phyloP scores from a whole-genome alignment of 2,797 vertebrate genomes.

The Anomalospiza imberbis region DNA sequence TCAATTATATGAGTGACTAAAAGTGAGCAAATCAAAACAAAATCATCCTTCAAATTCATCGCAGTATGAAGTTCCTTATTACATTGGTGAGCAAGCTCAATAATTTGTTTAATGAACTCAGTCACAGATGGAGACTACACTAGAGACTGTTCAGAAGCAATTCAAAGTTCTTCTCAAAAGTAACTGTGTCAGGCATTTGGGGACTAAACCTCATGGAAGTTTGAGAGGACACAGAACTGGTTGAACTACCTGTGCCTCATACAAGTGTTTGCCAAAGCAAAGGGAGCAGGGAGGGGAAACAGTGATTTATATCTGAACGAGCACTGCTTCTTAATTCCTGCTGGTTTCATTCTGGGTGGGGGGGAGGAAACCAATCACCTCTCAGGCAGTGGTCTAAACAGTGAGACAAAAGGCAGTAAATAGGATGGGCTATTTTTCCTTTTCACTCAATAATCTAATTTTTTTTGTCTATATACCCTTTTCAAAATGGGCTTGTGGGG shows the following conservation, averaged over 20 bases:
- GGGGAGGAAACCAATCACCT: not conserved
- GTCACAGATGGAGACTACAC: constrained; percentile 1
- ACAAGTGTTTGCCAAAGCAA: not conserved
- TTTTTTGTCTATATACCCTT: not conserved
- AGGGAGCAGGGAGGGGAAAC: not conserved
- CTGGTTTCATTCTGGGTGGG: not conserved
- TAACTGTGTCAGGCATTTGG: not conserved
- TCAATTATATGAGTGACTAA: not conserved
- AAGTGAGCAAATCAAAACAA: not conserved
- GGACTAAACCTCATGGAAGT: not conserved
- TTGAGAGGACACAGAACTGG: not conserved
- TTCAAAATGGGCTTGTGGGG: not conserved
- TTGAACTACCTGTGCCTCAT: not conserved
- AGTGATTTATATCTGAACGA: not conserved
- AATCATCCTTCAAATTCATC: not conserved
- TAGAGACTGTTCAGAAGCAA: not conserved
- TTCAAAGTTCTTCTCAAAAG: not conserved
- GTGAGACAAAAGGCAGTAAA: not conserved
- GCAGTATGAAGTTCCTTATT: not conserved
- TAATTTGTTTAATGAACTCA: constrained; percentile 14
- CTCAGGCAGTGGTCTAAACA: not conserved
- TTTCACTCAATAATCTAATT: not conserved
- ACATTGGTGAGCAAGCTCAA: not conserved
- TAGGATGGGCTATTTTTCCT: not conserved
- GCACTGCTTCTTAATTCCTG: not conserved